Percentiles rank a stretch among this genome's conserved stretches.
Conservation (phyloP, 2,797 vertebrate genomes). For the Limnodromus scolopaceus region DNA sequence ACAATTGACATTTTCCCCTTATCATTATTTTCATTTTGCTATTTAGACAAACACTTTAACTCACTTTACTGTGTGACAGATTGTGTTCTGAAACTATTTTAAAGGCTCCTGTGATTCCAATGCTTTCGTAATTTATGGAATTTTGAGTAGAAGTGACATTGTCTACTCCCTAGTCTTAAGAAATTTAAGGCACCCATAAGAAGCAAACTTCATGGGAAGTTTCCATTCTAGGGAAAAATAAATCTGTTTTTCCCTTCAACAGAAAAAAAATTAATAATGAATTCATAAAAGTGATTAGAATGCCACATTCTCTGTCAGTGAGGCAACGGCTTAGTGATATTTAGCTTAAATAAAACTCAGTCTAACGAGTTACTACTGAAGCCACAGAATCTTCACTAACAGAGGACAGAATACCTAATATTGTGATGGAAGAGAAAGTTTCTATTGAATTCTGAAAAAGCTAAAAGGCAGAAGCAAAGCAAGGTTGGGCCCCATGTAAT, state of each 20-base stretch:
- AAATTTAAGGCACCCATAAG: conserved; percentile 64
- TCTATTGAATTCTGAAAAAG: background rate
- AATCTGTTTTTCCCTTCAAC: conserved; percentile 12
- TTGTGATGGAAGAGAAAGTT: background rate
- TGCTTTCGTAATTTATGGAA: background rate
- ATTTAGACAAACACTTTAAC: conserved; percentile 14
- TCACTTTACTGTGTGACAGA: background rate
- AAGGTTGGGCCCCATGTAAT: conserved; percentile 14
- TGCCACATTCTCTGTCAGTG: conserved; percentile 67
- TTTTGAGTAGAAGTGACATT: background rate
- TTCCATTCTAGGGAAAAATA: conserved; percentile 33
- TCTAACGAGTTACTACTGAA: background rate
- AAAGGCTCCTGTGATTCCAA: conserved; percentile 59
- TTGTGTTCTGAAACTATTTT: background rate
- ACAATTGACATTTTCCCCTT: background rate
- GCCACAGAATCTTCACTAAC: background rate
- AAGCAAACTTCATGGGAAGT: conserved; percentile 39
- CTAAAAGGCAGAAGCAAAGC: conserved; percentile 17
- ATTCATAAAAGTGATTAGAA: conserved; percentile 39
- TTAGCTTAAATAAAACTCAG: background rate
- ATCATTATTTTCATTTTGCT: background rate
- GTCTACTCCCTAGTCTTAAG: background rate
- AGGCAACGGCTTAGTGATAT: conserved; percentile 41
- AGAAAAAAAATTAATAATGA: background rate
- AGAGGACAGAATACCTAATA: background rate